Percentiles rank a stretch among this genome's conserved stretches.
These are phyloP conservation scores for Eupithecia inturbata DNA, from an alignment of 2,888 invertebrate species.

Conservation along the genomic window DNA sequence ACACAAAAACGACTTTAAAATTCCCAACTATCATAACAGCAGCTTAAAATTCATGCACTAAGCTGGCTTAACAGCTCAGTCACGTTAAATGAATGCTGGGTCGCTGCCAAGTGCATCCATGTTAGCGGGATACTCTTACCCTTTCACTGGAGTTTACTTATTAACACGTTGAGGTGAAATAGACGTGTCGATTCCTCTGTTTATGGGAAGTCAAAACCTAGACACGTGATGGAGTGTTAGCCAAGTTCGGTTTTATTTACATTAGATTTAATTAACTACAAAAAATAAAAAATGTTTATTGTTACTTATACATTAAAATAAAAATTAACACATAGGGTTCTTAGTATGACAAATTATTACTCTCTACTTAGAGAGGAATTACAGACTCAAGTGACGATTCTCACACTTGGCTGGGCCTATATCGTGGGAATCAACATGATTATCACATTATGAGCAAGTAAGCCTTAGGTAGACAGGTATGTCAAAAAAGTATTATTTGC, in stretches of 20 bases:
- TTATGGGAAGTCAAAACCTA: not conserved
- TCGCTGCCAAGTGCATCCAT: not conserved
- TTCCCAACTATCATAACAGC: conserved; percentile 14
- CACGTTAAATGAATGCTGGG: conserved; percentile 6
- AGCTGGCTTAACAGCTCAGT: conserved; percentile 31
- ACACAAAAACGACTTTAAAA: not conserved
- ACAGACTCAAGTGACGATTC: too few species aligned
- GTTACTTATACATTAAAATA: too few species aligned
- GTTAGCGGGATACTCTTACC: not conserved
- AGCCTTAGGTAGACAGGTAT: too few species aligned
- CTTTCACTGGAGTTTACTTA: conserved; percentile 8
- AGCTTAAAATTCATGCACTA: conserved; percentile 26
- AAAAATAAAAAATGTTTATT: too few species aligned
- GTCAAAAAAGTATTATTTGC: not conserved
- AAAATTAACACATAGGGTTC: too few species aligned
- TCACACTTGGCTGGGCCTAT: too few species aligned
- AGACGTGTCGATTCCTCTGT: not conserved
- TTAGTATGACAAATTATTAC: too few species aligned
- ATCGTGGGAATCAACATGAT: too few species aligned
- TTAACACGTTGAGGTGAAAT: conserved; percentile 6
- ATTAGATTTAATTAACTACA: not conserved
- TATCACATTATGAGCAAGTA: too few species aligned
- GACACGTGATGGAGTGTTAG: not conserved
- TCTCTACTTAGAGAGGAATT: too few species aligned
- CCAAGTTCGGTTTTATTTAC: not conserved